Percentiles rank a stretch among this genome's conserved stretches.
These are phyloP conservation scores for Mastomys coucha DNA, from an alignment of 2,113 vertebrate genomes.

Conservation along the genomic window DNA sequence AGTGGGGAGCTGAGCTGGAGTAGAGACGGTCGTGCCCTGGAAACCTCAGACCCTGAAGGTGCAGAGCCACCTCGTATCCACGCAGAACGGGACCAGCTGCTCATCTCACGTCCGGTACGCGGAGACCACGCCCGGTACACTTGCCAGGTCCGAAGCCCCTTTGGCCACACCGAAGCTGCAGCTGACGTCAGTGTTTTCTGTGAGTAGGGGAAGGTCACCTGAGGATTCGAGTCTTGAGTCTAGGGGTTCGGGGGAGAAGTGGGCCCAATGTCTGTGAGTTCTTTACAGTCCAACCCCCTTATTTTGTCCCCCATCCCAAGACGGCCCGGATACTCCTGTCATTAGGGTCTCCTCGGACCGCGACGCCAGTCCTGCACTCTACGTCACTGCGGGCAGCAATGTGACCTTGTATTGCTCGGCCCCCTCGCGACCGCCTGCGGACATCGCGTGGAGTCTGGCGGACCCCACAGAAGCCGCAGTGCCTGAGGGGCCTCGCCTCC, in stretches of 20 bases:
- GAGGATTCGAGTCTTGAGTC: neutral
- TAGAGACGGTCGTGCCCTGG: slow-evolving; percentile 65
- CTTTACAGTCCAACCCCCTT: neutral
- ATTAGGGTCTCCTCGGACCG: slow-evolving; percentile 67
- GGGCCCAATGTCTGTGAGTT: neutral
- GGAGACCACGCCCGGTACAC: slow-evolving; percentile 76
- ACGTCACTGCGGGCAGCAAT: slow-evolving; percentile 77
- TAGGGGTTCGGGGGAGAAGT: neutral
- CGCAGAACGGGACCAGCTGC: slow-evolving; percentile 55
- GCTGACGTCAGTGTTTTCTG: slow-evolving; percentile 79
- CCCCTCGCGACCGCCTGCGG: slow-evolving; percentile 76
- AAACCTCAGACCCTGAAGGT: neutral
- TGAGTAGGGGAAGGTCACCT: slow-evolving; percentile 43
- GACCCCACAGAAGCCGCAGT: slow-evolving; percentile 66
- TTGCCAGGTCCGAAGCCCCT: slow-evolving; percentile 81
- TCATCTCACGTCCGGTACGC: slow-evolving; percentile 56
- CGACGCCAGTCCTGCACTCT: slow-evolving; percentile 12
- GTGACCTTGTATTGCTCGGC: slow-evolving; percentile 79
- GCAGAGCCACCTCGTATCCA: slow-evolving; percentile 8
- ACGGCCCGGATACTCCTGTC: slow-evolving; percentile 80
- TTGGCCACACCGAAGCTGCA: slow-evolving; percentile 59
- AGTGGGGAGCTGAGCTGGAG: slow-evolving; percentile 79
- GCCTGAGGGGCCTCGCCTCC: slow-evolving; percentile 72
- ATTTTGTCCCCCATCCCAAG: slow-evolving; percentile 23
- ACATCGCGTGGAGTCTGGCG: slow-evolving; percentile 79